Base-by-base conservation (phyloP, 2,797 vertebrate species). In the Eulemur albifrons region DNA sequence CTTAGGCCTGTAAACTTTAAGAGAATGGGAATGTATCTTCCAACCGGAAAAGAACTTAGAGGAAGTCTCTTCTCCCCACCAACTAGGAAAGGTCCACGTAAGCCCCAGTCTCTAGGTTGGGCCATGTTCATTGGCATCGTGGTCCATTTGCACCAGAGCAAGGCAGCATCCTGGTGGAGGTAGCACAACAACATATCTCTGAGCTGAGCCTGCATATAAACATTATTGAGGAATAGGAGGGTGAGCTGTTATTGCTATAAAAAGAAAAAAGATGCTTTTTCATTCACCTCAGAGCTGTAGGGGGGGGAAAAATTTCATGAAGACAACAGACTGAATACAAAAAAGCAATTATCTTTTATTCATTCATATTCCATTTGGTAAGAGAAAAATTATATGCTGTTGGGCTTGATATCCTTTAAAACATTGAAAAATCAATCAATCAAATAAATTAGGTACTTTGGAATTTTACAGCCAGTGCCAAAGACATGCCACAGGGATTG, bases 381-480 rank as follows among this genome's bases (percentile, higher is more conserved):
- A 96, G 82, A 98, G 95, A 97, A 94, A 97, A 97, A 97, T 97
- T 86, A 95, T 92, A 96, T 72, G 93, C 97, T 97, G 21, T 94
- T 97, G 94, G 95, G 86, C 86, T 97, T 94, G 75, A 87, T 96
- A 97, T 69, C 93, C 91, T 97, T 97, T 97, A 98, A 97, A 97
- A 96, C 83, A 97, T 23, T 96, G 84, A 97, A 97, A 96, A 98
- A 96, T 96, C 72, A 96, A 97, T 96, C 96, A 96, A 96, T 97
- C 97, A 97, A 97, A 94, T 97, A 98, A 98, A 98, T 98, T 94
- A 97, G 96, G 94, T 96, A 94, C 97, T 98, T 96, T 92, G 82
- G 93, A 98, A 96, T 97, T 96, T 97, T 96, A 95, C 30, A 93
- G 85, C 79, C 15, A 50, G 96, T 97, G 97, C 97, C 95, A 98